Conservation (phyloP, 2,888 invertebrate species). For the Acrobasis consociella region DNA sequence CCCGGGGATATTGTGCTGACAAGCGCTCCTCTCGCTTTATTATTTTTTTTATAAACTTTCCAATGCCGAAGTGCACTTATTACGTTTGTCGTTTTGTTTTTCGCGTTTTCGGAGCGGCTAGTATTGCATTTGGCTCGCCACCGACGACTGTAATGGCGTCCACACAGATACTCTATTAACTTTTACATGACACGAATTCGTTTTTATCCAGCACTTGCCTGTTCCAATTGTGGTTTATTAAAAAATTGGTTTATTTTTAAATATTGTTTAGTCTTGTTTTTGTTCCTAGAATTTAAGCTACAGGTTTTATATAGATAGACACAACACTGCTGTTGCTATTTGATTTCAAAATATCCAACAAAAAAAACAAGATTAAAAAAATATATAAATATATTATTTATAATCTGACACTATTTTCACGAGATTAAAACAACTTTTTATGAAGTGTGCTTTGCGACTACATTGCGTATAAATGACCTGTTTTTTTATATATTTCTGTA, state of each 20-base stretch:
- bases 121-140: slow-evolving; percentile 24
- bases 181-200: slow-evolving; percentile 23
- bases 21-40: slow-evolving; percentile 43
- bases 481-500: too few relatives aligned
- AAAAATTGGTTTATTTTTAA: not conserved
- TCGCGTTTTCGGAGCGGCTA: slow-evolving; percentile 25
- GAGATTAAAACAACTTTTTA: too few relatives aligned
- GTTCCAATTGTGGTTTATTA: slow-evolving; percentile 5
- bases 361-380: too few relatives aligned
- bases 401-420: too few relatives aligned
- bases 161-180: slow-evolving; percentile 23
- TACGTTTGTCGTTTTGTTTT: slow-evolving; percentile 39
- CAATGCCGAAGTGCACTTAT: slow-evolving; percentile 38
- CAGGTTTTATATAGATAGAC: too few relatives aligned
- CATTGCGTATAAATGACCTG: too few relatives aligned
- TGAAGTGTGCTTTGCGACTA: too few relatives aligned
- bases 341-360: too few relatives aligned
- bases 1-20: slow-evolving; percentile 45
- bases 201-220: slow-evolving; percentile 13
- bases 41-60: slow-evolving; percentile 43
- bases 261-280: not conserved
- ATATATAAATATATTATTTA: too few relatives aligned
- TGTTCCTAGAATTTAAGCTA: not conserved
- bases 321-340: too few relatives aligned
- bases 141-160: slow-evolving; percentile 21